Base-by-base conservation (phyloP, 2,113 vertebrate species). In the Morone saxatilis region DNA sequence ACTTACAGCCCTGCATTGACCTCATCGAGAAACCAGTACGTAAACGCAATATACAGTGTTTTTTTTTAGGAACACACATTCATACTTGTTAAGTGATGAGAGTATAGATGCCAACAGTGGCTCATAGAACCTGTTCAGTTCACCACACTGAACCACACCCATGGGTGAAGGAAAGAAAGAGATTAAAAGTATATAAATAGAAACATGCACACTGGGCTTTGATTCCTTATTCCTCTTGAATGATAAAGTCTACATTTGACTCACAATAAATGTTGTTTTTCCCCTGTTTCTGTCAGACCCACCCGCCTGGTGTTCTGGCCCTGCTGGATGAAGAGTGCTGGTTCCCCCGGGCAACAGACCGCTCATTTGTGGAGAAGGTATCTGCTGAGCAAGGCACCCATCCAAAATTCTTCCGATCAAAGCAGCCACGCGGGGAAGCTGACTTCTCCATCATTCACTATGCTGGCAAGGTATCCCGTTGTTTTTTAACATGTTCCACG, bases 311-410 rank as follows among this genome's bases (percentile, higher is more conserved):
- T 3, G 95, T 97, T 31, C 89, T 98, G 90, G 96, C 97, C 61
- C 94, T 98, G 57, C 89, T 98, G 89, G 97, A 98, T 1, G 97
- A 98, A 82, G 97, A 98, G 88, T 98, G 97, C 94, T 98, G 97
- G 97, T 98, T 98, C 89, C 97, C 97, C 0, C 96, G 97, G 84
- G 97, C 97, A 31, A 98, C 97, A 0, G 97, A 98, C 84, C 96
- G 96, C 77, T 96, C 97, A 3, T 98, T 98, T 53, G 97, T 98
- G 66, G 97, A 98, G 80, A 98, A 98, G 87, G 86, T 98, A 38
- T 94, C 93, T 9, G 94, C 92, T 22, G 97, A 98, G 84, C 97
- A 98, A 86, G 97, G 97, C 20, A 65, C 81, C 13, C 97, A 98
- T 87, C 94, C 97, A 68, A 98, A 98, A 80, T 97, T 97, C 92